Evolutionary conservation across 2,797 vertebrate genomes (phyloP), one percentile per base, ranked within the genome.

Genomic region (Lutjanus campechanus): DNA sequence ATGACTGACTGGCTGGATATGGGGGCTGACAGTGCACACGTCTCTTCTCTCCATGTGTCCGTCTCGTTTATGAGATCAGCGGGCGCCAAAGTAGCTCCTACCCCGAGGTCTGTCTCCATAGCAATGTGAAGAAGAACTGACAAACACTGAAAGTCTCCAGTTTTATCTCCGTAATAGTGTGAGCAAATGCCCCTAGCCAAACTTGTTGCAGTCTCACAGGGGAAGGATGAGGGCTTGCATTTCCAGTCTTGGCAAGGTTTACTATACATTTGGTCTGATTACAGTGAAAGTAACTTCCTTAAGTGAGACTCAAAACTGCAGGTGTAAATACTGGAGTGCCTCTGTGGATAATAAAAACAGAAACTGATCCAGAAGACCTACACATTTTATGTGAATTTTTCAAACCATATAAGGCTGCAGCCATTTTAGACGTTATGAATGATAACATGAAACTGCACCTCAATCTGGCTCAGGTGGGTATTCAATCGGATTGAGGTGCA

Each of bases 1-100:
- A 83, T 88, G 90, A 93, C 77, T 88, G 92, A 90, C 88, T 91
- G 88, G 46, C 76, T 84, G 81, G 84, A 89, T 90, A 90, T 87
- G 76, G 82, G 85, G 69, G 84, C 76, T 88, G 89, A 91, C 91
- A 90, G 83, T 40, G 63, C 79, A 80, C 85, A 69, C 76, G 41
- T 85, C 87, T 83, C 76, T 46, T 73, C 84, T 41, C 84, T 69
- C 74, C 47, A 59, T 79, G 85, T 84, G 88, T 88, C 89, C 61
- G 1, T 88, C 91, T 91, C 60, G 47, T 88, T 91, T 90, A 92
- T 65, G 77, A 83, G 82, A 82, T 77, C 87, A 84, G 76, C 70
- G 65, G 56, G 69, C 44, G 72, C 77, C 13, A 17, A 54, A 82
- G 85, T 73, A 79, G 81, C 87, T 88, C 55, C 65, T 56, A 69